phyloP scores from a whole-genome alignment of 2,888 invertebrate genomes.

The Campoplex nolae region DNA sequence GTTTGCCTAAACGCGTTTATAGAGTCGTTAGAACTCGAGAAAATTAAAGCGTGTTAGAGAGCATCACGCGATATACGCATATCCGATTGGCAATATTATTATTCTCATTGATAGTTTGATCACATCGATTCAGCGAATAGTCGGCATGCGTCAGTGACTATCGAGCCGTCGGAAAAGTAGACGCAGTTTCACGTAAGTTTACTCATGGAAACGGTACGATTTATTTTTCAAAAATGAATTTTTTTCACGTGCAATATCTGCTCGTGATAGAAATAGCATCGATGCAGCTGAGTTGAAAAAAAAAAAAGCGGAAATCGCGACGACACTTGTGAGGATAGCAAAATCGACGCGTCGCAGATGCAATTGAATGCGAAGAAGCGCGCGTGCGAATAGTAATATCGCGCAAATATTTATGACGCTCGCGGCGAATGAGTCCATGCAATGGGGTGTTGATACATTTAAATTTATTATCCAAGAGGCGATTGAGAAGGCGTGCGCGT shows the following conservation, averaged over 20 bases:
- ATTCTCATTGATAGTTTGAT: conserved; percentile 6
- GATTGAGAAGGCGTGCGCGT: background rate
- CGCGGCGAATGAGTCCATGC: background rate
- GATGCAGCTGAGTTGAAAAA: too few relatives aligned
- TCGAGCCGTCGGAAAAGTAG: background rate
- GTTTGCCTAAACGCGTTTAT: background rate
- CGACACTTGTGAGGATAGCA: background rate
- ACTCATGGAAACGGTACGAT: background rate
- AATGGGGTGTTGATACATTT: background rate
- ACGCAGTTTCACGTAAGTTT: background rate
- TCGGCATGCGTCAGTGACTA: background rate
- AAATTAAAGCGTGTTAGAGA: background rate
- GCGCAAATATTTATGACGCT: background rate
- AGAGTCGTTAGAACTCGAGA: background rate
- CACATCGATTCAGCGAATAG: background rate
- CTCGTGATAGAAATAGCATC: background rate
- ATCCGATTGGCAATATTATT: background rate
- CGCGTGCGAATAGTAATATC: background rate
- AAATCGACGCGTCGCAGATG: background rate
- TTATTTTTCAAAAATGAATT: background rate
- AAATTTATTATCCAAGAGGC: background rate
- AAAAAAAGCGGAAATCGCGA: background rate
- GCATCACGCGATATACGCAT: background rate
- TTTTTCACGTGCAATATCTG: background rate
- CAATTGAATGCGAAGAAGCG: background rate